A percentile compares a stretch with the other conserved stretches of the same genome.
Conservation (phyloP, 2,888 invertebrate species). For the Acanthosepion lycidas region DNA sequence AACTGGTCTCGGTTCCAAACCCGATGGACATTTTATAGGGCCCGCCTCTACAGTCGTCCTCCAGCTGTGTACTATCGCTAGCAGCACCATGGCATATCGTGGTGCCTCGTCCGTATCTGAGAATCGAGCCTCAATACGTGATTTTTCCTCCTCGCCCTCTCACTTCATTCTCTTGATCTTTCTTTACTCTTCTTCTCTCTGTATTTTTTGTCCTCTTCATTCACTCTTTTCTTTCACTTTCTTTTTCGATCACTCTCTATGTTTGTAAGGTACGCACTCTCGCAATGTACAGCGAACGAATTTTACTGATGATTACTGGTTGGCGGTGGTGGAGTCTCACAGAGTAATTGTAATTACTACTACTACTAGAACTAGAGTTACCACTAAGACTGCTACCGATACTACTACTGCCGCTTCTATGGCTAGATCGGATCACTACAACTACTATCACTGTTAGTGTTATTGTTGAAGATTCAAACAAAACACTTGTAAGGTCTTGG, state of each 20-base stretch:
- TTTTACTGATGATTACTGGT: background rate
- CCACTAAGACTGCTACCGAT: background rate
- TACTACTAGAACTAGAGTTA: background rate
- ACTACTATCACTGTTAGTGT: background rate
- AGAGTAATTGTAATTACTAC: background rate
- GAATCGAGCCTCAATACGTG: background rate
- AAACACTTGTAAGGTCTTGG: background rate
- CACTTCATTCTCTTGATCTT: background rate
- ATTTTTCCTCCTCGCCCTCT: background rate
- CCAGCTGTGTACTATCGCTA: background rate
- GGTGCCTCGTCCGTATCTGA: conserved; percentile 8
- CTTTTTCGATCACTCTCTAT: background rate
- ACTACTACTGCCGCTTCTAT: background rate
- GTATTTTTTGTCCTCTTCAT: background rate
- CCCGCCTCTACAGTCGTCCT: conserved; percentile 33
- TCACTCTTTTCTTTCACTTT: background rate
- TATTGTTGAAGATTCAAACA: background rate
- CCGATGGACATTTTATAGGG: conserved; percentile 10
- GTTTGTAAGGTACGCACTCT: background rate
- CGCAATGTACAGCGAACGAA: background rate
- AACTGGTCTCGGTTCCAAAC: background rate
- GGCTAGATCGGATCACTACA: background rate
- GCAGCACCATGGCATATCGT: background rate
- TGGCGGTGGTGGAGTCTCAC: background rate
- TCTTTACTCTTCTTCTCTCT: background rate